A percentile compares a stretch with the other conserved stretches of the same genome.
These are phyloP conservation scores for Linyphia triangularis DNA, from an alignment of 2,888 invertebrate species.

Conservation along the genomic window DNA sequence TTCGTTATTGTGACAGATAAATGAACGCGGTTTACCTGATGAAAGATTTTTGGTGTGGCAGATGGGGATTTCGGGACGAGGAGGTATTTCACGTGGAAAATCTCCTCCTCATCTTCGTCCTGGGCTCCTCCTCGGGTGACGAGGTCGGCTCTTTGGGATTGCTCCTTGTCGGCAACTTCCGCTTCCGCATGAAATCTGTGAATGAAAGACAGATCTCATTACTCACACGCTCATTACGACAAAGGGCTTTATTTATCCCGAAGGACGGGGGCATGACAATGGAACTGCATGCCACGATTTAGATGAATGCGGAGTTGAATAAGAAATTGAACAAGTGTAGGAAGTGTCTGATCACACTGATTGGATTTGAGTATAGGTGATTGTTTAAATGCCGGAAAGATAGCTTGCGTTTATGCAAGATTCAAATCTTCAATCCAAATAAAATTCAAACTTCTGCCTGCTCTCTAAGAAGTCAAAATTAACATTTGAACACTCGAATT, in stretches of 20 bases:
- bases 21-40: slow-evolving; percentile 35
- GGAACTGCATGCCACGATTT: not conserved
- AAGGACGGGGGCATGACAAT: not conserved
- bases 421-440: no score
- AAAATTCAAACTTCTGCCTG: no score
- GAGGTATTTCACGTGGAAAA: slow-evolving; percentile 57
- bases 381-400: no score
- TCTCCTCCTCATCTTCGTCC: slow-evolving; percentile 32
- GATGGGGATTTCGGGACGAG: not conserved
- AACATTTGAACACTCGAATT: no score
- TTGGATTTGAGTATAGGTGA: not conserved
- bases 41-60: slow-evolving; percentile 54
- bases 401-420: no score
- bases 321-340: no score
- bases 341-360: not conserved
- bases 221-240: not conserved
- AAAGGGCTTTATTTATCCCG: slow-evolving; percentile 7
- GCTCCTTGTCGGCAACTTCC: slow-evolving; percentile 56
- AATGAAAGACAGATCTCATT: slow-evolving; percentile 27
- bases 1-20: no score
- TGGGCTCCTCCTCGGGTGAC: not conserved
- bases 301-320: not conserved
- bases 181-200: slow-evolving; percentile 71
- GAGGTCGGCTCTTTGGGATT: slow-evolving; percentile 41
- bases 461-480: no score